Evolutionary conservation across 2,113 vertebrate species (phyloP).

Genomic region (Ramphastos sulfuratus): DNA sequence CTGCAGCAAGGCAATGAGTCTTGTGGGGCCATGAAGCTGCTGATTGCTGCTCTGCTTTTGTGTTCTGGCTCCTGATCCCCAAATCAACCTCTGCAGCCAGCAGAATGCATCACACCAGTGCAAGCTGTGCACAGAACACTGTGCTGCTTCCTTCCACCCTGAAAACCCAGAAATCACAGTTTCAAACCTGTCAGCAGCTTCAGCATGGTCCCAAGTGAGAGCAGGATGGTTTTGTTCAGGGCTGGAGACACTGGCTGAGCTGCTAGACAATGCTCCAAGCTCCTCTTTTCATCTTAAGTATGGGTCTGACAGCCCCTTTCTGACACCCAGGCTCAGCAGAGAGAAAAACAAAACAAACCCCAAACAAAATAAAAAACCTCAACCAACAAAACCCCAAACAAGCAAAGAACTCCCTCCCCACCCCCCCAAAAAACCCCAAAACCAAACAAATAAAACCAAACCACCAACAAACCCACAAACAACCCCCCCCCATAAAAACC

Average conservation of each 20-base stretch:
- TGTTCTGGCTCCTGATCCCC: neutral
- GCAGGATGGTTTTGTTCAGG: neutral
- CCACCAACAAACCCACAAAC: too few relatives aligned
- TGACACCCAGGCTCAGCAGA: fast-evolving
- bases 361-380: neutral
- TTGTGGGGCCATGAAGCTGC: fast-evolving
- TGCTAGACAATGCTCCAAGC: neutral
- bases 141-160: neutral
- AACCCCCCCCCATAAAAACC: too few relatives aligned
- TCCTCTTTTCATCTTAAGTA: neutral
- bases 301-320: neutral
- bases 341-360: too few relatives aligned
- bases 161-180: neutral
- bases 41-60: neutral
- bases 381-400: neutral
- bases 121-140: neutral
- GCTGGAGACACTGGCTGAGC: neutral
- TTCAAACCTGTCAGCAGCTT: neutral
- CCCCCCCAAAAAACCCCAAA: too few relatives aligned
- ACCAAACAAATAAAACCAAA: too few relatives aligned
- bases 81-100: neutral
- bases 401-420: too few relatives aligned
- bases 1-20: fast-evolving
- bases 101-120: fast-evolving
- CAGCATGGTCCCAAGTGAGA: neutral